A percentile compares a stretch with the other conserved stretches of the same genome.
These are phyloP conservation scores for Netelia inedita DNA, from an alignment of 2,888 invertebrate genomes.

Conservation along the genomic window DNA sequence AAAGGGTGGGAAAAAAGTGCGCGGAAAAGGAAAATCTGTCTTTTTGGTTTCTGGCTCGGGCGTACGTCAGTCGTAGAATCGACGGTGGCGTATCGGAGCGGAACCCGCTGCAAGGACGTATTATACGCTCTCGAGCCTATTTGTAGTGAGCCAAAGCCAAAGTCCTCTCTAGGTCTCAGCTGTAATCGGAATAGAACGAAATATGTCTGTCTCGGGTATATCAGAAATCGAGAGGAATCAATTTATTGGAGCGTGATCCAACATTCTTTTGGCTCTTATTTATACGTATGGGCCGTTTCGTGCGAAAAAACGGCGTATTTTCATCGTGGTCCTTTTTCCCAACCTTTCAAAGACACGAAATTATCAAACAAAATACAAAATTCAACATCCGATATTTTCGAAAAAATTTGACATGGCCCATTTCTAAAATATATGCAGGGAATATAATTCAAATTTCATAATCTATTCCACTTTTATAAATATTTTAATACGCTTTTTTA, in stretches of 20 bases:
- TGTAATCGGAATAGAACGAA: slow-evolving; percentile 20
- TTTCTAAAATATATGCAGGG: no score
- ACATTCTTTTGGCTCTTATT: slow-evolving; percentile 5
- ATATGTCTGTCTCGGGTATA: slow-evolving; percentile 10
- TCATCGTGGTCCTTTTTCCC: no score
- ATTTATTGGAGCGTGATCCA: slow-evolving; percentile 43
- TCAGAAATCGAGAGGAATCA: slow-evolving; percentile 34
- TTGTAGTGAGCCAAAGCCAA: not conserved
- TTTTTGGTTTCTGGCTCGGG: not conserved
- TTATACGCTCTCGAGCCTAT: not conserved
- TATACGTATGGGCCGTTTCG: no score
- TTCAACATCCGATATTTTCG: no score
- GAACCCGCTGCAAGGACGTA: slow-evolving; percentile 41
- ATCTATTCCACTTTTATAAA: no score
- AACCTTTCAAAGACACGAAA: no score
- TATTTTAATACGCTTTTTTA: no score
- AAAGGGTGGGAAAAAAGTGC: not conserved
- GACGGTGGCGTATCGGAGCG: slow-evolving; percentile 24
- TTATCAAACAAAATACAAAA: no score
- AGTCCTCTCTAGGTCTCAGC: slow-evolving; percentile 10
- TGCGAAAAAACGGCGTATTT: no score
- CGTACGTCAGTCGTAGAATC: not conserved
- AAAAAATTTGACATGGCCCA: no score
- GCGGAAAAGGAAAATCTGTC: slow-evolving; percentile 27
- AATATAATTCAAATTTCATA: no score